A percentile compares a stretch with the other conserved stretches of the same genome.
These are phyloP conservation scores for Cynopterus brachyotis DNA, from an alignment of 2,113 vertebrate genomes.

Conservation along the genomic window DNA sequence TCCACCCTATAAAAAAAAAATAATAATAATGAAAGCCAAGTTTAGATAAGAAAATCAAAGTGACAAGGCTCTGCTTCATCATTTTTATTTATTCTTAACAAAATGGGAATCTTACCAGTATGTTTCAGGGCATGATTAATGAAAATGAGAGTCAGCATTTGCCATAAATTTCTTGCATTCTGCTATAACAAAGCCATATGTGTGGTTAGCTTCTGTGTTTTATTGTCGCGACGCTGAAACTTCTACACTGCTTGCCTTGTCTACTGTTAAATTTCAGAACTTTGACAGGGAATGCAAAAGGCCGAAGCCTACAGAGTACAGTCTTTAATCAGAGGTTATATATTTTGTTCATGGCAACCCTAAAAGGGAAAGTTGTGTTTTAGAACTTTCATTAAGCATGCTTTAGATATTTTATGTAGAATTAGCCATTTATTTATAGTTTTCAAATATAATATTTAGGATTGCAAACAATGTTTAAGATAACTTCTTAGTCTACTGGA, in stretches of 20 bases:
- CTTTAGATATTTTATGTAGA: not conserved
- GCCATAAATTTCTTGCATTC: not conserved
- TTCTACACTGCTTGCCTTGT: not conserved
- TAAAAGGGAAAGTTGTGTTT: not conserved
- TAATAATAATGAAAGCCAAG: not conserved
- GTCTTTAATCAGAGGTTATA: not conserved
- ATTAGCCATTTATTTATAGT: not conserved
- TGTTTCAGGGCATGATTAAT: not conserved
- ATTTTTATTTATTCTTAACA: not conserved
- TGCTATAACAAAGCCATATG: not conserved
- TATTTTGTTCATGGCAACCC: not conserved
- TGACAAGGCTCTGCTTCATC: not conserved
- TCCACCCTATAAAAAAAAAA: not conserved
- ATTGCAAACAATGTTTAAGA: not conserved
- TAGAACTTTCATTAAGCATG: not conserved
- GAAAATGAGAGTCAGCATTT: not conserved
- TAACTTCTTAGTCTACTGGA: not conserved
- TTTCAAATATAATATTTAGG: not conserved
- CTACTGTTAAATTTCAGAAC: not conserved
- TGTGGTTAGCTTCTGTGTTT: not conserved
- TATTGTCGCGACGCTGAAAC: not conserved
- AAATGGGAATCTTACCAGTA: not conserved
- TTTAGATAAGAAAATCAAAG: not conserved
- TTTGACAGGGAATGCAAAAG: not conserved
- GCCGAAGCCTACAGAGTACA: not conserved